These are phyloP conservation scores for Andrena dorsata DNA, from an alignment of 2,888 invertebrate genomes.

Conservation along the genomic window DNA sequence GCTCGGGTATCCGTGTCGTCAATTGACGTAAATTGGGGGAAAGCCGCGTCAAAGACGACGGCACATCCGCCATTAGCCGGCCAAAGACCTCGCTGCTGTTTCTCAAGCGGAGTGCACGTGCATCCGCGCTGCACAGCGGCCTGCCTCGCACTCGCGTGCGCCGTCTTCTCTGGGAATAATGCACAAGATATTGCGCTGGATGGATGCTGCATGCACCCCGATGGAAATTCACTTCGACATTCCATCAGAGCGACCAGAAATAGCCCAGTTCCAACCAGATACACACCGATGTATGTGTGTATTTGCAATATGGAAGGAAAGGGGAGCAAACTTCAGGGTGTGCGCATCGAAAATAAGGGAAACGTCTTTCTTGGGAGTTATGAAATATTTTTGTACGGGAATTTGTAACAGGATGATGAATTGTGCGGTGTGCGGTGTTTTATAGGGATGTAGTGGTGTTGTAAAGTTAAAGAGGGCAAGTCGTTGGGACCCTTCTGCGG, in stretches of 20 bases:
- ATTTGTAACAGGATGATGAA: too few relatives aligned
- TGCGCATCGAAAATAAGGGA: too few relatives aligned
- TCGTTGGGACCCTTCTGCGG: too few relatives aligned
- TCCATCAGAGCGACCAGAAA: not conserved
- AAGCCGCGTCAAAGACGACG: constrained; percentile 63
- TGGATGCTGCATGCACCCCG: constrained; percentile 9
- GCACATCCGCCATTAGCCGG: constrained; percentile 70
- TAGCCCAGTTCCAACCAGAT: too few relatives aligned
- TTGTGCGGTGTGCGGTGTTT: too few relatives aligned
- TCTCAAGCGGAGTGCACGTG: constrained; percentile 50
- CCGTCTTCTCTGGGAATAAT: constrained; percentile 5
- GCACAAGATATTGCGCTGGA: not conserved
- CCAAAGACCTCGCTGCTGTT: constrained; percentile 64
- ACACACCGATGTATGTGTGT: too few relatives aligned
- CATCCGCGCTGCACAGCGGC: constrained; percentile 37
- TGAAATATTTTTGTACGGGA: too few relatives aligned
- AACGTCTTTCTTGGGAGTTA: too few relatives aligned
- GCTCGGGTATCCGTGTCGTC: constrained; percentile 53
- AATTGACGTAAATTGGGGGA: constrained; percentile 77
- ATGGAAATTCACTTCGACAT: constrained; percentile 11
- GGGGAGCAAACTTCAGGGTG: too few relatives aligned
- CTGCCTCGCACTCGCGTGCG: constrained; percentile 20
- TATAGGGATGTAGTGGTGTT: too few relatives aligned
- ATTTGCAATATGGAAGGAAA: too few relatives aligned
- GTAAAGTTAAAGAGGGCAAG: too few relatives aligned